Base-by-base conservation (phyloP, 2,113 vertebrate species). In the Amblyornis subalaris region DNA sequence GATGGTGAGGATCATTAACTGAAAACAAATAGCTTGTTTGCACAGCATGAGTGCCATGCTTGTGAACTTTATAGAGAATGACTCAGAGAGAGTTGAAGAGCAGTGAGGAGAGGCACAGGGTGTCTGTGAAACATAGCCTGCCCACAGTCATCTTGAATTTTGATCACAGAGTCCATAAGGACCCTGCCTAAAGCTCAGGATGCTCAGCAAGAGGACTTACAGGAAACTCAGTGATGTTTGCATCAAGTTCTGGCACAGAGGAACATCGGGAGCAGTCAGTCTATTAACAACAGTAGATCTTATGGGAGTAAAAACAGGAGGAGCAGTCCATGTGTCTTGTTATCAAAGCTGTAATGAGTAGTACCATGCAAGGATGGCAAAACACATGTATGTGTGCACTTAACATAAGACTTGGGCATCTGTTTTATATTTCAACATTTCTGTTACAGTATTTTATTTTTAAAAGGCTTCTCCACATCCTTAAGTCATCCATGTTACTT, bases 21-120 rank as follows among this genome's bases (percentile, higher is more conserved):
- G 79, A 95, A 94, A 96, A 81, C 58, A 74, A 87, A 93, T 70
- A 77, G 64, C 82, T 69, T 86, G 29, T 90, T 96, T 95, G 58
- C 80, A 67, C 78, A 88, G 36, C 10, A 0, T 85, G 36, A 61
- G 21, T 54, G 38, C 8, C 3, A 6, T 40, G n/a, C 2, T 57
- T 71, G 48, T 86, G 69, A 81, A 82, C 79, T 90, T 89, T 83
- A 67, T 53, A 44, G 51, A 84, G 58, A 54, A 88, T 58, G 38
- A 60, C 18, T 81, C 26, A 7, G 12, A 70, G 88, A 50, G 71
- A 65, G 15, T 2, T 57, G 67, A 97, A 92, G 50, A 85, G 62
- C 13, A 50, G 31, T 57, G 42, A 53, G n/a, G 22, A 79, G 38
- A 53, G 29, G 11, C 9, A 51, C 31, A 7, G 57, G 17, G 35